Base-by-base conservation (phyloP, 2,888 invertebrate genomes). In the Heteropelma amictum region DNA sequence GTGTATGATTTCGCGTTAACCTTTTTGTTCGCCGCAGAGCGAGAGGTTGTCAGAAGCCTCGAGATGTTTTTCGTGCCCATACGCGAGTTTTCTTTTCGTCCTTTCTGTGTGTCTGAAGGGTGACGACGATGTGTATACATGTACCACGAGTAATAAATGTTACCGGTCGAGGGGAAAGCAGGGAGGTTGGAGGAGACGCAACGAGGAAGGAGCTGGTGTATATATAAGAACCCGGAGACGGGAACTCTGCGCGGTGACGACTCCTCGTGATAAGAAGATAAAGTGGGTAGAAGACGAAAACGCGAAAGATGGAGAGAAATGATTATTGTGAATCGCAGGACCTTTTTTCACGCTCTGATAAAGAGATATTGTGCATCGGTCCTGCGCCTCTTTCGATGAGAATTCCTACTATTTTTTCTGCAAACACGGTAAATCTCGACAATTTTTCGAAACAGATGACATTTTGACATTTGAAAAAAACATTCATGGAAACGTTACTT, bases 261-360 rank as follows among this genome's bases (percentile, higher is more conserved):
- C 81, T 76, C 73, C n/a, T 72, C 76, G 68, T 81, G 83, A 83
- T 83, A 83, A 83, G 83, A 72, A 79, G 83, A 83, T 83, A 83
- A 83, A 82, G 79, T 79, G 83, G 79, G 77, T 77, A 75, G 80
- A 68, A 68, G 68, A 61, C 45, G 67, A 68, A 73, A 68, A n/a
- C n/a, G n/a, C 63, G 68, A 56, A 68, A 56, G 54, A 73, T 56
- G 53, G 65, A 67, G 60, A 65, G 72, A 47, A 72, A 72, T 45
- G 72, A 72, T 72, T 72, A 51, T 72, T 51, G 64, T 49, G 38
- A 35, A 58, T 30, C n/a, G n/a, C 72, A 58, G 23, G 51, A 63
- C 53, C 58, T 69, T 69, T 68, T 40, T 21, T 45, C 53, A 54
- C 33, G 58, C 61, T 19, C 17, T 56, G 64, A 58, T 49, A 56